Percentiles rank a stretch among this genome's conserved stretches.
Conservation (phyloP, 2,888 invertebrate genomes). For the Cyclophora albipunctata region DNA sequence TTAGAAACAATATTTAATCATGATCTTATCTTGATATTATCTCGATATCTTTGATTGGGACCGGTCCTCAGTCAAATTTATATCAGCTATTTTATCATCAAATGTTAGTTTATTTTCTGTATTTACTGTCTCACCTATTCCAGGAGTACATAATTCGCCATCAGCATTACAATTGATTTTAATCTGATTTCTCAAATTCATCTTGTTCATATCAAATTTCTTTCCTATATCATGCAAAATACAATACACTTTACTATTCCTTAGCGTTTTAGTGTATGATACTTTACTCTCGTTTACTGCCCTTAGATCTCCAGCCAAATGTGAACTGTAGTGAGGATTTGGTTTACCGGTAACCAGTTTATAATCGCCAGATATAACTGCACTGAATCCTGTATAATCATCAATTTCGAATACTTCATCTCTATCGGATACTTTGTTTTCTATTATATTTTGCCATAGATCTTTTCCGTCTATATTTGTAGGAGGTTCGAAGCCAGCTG, state of each 20-base stretch:
- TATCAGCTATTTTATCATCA: no score
- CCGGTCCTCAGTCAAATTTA: no score
- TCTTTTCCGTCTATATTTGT: slow-evolving; percentile 48
- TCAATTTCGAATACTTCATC: slow-evolving; percentile 50
- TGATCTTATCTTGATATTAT: no score
- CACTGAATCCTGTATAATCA: slow-evolving; percentile 42
- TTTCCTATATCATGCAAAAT: slow-evolving; percentile 33
- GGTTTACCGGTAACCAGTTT: slow-evolving; percentile 49
- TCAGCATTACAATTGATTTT: slow-evolving; percentile 32
- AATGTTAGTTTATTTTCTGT: no score
- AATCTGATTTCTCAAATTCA: slow-evolving; percentile 30
- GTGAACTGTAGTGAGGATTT: slow-evolving; percentile 25
- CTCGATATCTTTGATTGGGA: no score
- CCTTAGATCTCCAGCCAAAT: slow-evolving; percentile 42
- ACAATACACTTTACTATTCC: slow-evolving; percentile 33
- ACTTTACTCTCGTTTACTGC: slow-evolving; percentile 40
- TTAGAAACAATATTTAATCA: no score
- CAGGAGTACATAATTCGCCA: slow-evolving; percentile 35
- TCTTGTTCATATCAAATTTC: slow-evolving; percentile 24
- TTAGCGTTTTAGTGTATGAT: slow-evolving; percentile 36
- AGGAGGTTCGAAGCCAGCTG: slow-evolving; percentile 40
- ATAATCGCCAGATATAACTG: slow-evolving; percentile 43
- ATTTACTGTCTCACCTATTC: slow-evolving; percentile 29
- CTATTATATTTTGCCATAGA: slow-evolving; percentile 49
- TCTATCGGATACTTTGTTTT: slow-evolving; percentile 38